Base-by-base conservation (phyloP, 1,140 invertebrate species). In the Drosophila miranda region DNA sequence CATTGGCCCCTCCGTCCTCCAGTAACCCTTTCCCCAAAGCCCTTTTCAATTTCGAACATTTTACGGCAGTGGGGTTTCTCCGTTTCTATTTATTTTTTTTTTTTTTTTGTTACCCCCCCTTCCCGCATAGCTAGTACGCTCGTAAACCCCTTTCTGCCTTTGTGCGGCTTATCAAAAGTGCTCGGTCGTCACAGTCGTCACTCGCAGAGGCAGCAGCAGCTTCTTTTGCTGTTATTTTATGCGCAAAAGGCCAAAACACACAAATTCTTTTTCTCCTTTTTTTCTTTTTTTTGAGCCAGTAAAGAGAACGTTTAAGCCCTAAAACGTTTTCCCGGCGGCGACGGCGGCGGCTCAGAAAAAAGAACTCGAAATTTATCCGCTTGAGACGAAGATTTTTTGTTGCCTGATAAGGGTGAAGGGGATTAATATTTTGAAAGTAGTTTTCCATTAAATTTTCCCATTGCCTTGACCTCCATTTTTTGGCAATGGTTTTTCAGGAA, bases 41-140 rank as follows among this genome's bases (percentile, higher is more conserved):
- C 73, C 67, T 84, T 86, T 84, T 67, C 72, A 74, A 80, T 80
- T 80, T 69, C 59, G 43, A 72, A 61, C 66, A 84, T 84, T 79
- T 84, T 62, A 64, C 34, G 11, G 34, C 11, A 4, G 9, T 30
- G 28, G 30, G 61, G 56, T 61, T 44, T 55, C 53, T 30, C 58
- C 58, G 69, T 83, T 83, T 61, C 38, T 49, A 67, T 70, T 69
- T 57, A 9, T 5, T 3, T 23, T 59, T 43, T 58, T 75, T 76
- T 68, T 60, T 75, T 72, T 34, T 13, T 46, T 44, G 6, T 26
- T 5, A 6, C 23, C 23, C 19, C 1, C 19, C 19, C 6, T 7
- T 0, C 26, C 28, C 21, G 19, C 5, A 42, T 21, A 9, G 8
- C 14, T 38, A 38, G 23, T 21, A 34, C 13, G 51, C 52, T 54